Evolutionary conservation across 2,888 invertebrate species (phyloP), one percentile per base, ranked within the genome.

Genomic region (Drosophila limbata): DNA sequence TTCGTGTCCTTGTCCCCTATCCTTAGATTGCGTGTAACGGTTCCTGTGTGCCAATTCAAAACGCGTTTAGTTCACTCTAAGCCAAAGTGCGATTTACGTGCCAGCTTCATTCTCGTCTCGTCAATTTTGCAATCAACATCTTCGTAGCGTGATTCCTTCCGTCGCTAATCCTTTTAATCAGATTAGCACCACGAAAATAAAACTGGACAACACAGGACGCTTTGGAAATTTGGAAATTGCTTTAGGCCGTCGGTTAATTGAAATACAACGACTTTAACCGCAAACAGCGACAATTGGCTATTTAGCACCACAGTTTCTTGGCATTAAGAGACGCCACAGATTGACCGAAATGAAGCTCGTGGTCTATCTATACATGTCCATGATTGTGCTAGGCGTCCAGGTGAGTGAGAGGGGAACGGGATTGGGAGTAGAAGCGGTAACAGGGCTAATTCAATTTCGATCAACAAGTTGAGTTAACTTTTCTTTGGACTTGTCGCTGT

Each of bases 341-440:
- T 67, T 75, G 71, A 70, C 35, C 81, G 69, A 73, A 64, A 92
- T 92, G 92, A 92, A 91, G 87, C 90, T 91, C 52, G 90, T 87
- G 47, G 81, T 90, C 33, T 90, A 92, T 70, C 78, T 92, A 68
- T 92, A 91, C 53, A 77, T 92, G 74, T 90, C 91, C 62, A 86
- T 92, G 84, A 89, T 92, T 81, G 89, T 91, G 66, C 83, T 92
- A 50, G 88, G 91, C 60, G 92, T 91, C 56, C 91, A 91, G 92
- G 92, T 92, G 63, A 65, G 74, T 77, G 11, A 8, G n/a, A 6
- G n/a, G 4, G 6, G 13, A 13, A 52, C 9, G 15, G 15, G 37
- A 40, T 5, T 9, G 11, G 35, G 9, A 4, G 15, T 11, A 0
- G 25, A 10, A 4, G 15, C 9, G 1, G 25, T 9, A 35, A 48